phyloP scores from a whole-genome alignment of 2,888 invertebrate species.

The Synergus itoensis region DNA sequence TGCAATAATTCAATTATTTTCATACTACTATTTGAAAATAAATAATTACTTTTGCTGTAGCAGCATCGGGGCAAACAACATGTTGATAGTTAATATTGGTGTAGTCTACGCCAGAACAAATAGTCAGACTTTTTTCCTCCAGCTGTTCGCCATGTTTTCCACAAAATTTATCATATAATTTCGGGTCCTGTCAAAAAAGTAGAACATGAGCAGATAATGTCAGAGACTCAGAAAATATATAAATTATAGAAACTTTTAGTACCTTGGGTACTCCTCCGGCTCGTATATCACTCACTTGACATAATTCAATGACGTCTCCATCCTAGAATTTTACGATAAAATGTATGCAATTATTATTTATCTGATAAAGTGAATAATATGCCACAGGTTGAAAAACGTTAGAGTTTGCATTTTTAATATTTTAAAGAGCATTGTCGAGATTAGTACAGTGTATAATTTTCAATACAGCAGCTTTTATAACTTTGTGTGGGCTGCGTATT shows the following conservation, averaged over 20 bases:
- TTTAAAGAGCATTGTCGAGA: background rate
- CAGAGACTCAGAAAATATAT: background rate
- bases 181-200: slow-evolving; percentile 84
- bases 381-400: background rate
- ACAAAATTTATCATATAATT: slow-evolving; percentile 86
- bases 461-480: background rate
- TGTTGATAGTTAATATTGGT: slow-evolving; percentile 99
- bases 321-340: slow-evolving; percentile 82
- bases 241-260: slow-evolving; percentile 61
- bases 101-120: slow-evolving; percentile 98
- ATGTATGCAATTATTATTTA: background rate
- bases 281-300: slow-evolving; percentile 98
- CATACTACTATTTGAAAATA: background rate
- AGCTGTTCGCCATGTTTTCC: slow-evolving; percentile 89
- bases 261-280: slow-evolving; percentile 96
- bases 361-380: background rate
- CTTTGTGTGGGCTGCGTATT: background rate
- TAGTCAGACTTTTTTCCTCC: slow-evolving; percentile 96
- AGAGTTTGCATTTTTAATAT: background rate
- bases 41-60: slow-evolving; percentile 91
- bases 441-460: background rate
- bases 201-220: background rate
- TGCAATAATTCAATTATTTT: background rate
- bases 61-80: slow-evolving; percentile 95
- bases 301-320: slow-evolving; percentile 98